Conservation (phyloP, 1,140 invertebrate species). For the Musca domestica region DNA sequence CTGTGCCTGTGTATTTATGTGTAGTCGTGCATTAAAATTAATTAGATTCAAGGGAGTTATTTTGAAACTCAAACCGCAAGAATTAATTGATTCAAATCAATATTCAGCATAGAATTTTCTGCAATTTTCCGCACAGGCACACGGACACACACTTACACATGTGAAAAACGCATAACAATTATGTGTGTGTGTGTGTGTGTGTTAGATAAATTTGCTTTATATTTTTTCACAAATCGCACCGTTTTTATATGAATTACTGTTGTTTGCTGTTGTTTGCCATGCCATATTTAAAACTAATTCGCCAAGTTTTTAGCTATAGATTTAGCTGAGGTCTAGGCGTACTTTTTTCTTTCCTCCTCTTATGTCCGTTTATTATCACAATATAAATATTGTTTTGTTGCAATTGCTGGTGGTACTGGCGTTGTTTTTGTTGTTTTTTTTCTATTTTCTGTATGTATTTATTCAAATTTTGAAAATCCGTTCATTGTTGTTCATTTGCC, state of each 20-base stretch:
- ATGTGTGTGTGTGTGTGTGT: background rate
- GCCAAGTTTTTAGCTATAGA: conserved; percentile 3
- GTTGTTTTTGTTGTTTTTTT: too few species aligned
- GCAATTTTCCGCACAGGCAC: background rate
- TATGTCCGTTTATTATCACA: too few species aligned
- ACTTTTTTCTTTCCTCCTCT: too few species aligned
- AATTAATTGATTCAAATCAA: conserved; percentile 56
- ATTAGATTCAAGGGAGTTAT: conserved; percentile 55
- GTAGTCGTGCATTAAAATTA: conserved; percentile 52
- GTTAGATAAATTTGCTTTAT: conserved; percentile 22
- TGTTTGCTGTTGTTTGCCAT: background rate
- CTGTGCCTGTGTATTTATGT: conserved; percentile 9
- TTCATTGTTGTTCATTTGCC: too few species aligned
- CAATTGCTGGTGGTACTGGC: too few species aligned
- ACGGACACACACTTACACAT: conserved; percentile 13
- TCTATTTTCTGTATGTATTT: too few species aligned
- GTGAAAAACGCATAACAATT: background rate
- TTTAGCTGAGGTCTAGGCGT: background rate
- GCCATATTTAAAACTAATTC: conserved; percentile 5
- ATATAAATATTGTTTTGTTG: too few species aligned
- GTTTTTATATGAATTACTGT: conserved; percentile 4
- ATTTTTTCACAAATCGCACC: background rate
- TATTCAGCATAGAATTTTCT: conserved; percentile 36
- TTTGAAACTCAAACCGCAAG: conserved; percentile 51
- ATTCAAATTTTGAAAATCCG: too few species aligned